Percentiles rank a stretch among this genome's conserved stretches.
These are phyloP conservation scores for Cephus cinctus DNA, from an alignment of 1,140 invertebrate species.

Conservation along the genomic window DNA sequence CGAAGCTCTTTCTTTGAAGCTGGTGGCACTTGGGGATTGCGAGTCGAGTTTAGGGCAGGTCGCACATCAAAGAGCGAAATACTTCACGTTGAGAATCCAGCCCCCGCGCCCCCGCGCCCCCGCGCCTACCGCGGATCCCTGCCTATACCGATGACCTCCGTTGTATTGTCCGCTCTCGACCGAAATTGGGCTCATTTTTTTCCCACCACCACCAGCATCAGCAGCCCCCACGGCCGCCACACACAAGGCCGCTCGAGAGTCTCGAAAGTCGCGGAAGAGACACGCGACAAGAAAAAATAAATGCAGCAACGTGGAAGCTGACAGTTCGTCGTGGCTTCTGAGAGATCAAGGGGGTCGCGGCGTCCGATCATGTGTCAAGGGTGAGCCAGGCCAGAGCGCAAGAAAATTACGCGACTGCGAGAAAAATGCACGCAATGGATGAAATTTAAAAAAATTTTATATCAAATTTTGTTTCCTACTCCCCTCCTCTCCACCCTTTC, in stretches of 20 bases:
- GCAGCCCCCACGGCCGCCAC: conserved; percentile 13
- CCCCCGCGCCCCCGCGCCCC: conserved; percentile 27
- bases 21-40: conserved; percentile 39
- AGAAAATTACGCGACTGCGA: no score
- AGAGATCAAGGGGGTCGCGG: no score
- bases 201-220: conserved; percentile 21
- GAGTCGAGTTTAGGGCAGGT: conserved; percentile 36
- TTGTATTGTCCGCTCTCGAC: conserved; percentile 34
- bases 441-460: no score
- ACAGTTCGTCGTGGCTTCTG: conserved; percentile 13
- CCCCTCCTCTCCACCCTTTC: no score
- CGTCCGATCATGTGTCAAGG: no score
- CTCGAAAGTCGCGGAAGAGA: no score
- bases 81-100: conserved; percentile 51
- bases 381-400: no score
- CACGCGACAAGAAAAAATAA: no score
- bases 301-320: not conserved
- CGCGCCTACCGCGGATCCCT: no score
- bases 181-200: conserved; percentile 47
- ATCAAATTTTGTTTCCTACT: no score
- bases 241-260: no score
- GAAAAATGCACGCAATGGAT: no score
- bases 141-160: conserved; percentile 46
- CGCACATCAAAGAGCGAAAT: conserved; percentile 54
- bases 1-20: conserved; percentile 54